phyloP scores from a whole-genome alignment of 2,113 vertebrate species.

The Rissa tridactyla region DNA sequence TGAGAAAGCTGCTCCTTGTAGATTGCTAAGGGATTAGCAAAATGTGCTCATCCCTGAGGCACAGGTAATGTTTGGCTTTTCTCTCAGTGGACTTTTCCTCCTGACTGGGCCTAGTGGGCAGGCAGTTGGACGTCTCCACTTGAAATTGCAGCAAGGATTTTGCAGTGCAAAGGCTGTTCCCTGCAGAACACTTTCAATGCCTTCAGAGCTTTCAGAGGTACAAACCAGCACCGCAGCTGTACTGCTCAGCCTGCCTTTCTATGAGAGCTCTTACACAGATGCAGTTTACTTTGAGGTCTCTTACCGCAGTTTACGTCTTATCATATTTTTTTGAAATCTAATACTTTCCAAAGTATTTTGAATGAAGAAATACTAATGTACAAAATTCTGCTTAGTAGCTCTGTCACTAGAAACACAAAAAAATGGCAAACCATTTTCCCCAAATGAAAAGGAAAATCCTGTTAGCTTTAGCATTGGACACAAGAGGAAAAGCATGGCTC shows the following conservation, averaged over 20 bases:
- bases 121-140: not conserved
- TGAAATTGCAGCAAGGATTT: not conserved
- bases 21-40: not conserved
- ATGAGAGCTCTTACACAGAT: not conserved
- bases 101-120: not conserved
- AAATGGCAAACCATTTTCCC: not conserved
- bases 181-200: not conserved
- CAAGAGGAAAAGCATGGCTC: not conserved
- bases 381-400: not conserved
- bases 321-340: not conserved
- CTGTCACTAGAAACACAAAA: not conserved
- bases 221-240: not conserved
- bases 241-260: not conserved
- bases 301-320: not conserved
- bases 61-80: not conserved
- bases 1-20: not conserved
- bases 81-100: not conserved
- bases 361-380: not conserved
- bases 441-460: not conserved
- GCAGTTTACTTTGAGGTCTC: not conserved
- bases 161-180: not conserved
- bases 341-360: not conserved
- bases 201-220: not conserved
- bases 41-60: not conserved
- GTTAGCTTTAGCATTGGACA: not conserved